phyloP scores from a whole-genome alignment of 2,888 invertebrate genomes.

The Dasysyrphus albostriatus region DNA sequence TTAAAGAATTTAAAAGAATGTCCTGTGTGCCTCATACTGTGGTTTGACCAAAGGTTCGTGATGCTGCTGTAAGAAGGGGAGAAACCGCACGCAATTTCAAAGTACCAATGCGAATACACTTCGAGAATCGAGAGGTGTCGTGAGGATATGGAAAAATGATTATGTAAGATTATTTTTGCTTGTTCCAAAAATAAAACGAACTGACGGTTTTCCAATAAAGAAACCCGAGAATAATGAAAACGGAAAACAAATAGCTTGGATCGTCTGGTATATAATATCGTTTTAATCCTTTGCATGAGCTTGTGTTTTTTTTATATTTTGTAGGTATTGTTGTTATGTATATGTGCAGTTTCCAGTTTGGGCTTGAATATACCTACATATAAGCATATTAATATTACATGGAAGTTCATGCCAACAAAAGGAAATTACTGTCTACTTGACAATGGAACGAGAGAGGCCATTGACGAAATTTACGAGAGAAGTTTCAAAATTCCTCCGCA shows the following conservation, averaged over 20 bases:
- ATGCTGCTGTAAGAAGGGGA: too few relatives aligned
- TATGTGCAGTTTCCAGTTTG: conserved; percentile 10
- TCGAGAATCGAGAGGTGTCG: conserved; percentile 5
- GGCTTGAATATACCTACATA: not conserved
- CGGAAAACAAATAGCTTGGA: conserved; percentile 66
- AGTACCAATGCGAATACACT: too few relatives aligned
- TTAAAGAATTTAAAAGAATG: too few relatives aligned
- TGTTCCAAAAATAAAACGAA: not conserved
- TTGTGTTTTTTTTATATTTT: not conserved
- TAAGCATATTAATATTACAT: conserved; percentile 14
- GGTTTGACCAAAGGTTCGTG: too few relatives aligned
- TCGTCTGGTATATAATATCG: conserved; percentile 46
- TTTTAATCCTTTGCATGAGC: conserved; percentile 59
- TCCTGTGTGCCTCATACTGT: too few relatives aligned
- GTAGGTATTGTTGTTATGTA: not conserved
- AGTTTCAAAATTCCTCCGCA: conserved; percentile 49
- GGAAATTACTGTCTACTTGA: conserved; percentile 47
- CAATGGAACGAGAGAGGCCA: conserved; percentile 43
- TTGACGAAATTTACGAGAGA: conserved; percentile 68
- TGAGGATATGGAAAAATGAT: conserved; percentile 53
- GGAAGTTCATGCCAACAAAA: conserved; percentile 48
- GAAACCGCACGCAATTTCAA: too few relatives aligned
- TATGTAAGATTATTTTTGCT: conserved; percentile 4
- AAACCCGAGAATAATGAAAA: conserved; percentile 51
- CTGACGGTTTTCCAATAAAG: conserved; percentile 56